Percentiles rank a stretch among this genome's conserved stretches.
phyloP scores from a whole-genome alignment of 2,888 invertebrate genomes.

The Lycophotia porphyrea region DNA sequence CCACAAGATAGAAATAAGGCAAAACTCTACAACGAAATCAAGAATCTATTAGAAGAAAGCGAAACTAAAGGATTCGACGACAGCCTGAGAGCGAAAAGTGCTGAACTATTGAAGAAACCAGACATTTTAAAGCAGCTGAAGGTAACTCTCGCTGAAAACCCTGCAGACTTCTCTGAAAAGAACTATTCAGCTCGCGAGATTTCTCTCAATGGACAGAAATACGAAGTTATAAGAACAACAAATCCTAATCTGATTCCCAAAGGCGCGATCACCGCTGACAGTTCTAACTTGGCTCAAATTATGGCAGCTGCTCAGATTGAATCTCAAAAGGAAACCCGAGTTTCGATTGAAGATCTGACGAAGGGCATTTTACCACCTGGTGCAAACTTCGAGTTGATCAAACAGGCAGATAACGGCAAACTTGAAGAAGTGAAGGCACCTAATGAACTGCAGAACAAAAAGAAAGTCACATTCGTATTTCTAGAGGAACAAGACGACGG shows the following conservation, averaged over 20 bases:
- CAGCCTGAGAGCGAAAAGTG: conserved; percentile 86
- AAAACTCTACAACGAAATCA: conserved; percentile 91
- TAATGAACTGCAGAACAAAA: conserved; percentile 91
- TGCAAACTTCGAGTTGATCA: conserved; percentile 95
- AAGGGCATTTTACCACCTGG: conserved; percentile 95
- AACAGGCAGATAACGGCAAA: conserved; percentile 93
- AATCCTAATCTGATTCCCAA: conserved; percentile 92
- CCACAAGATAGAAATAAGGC: conserved; percentile 89
- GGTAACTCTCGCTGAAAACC: conserved; percentile 93
- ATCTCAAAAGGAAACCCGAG: conserved; percentile 90
- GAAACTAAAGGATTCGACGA: conserved; percentile 90
- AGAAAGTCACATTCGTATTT: conserved; percentile 96
- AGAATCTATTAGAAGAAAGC: conserved; percentile 89
- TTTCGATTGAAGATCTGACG: conserved; percentile 94
- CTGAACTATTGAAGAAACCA: conserved; percentile 92
- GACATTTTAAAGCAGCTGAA: conserved; percentile 94
- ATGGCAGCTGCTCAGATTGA: conserved; percentile 83
- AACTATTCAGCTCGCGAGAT: conserved; percentile 94
- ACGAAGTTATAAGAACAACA: conserved; percentile 93
- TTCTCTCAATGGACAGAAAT: conserved; percentile 93
- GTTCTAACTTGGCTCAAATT: conserved; percentile 83
- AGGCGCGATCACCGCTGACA: conserved; percentile 89
- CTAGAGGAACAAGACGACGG: conserved; percentile 96
- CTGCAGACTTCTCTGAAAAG: conserved; percentile 91
- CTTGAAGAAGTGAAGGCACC: conserved; percentile 92